Evolutionary conservation across 2,797 vertebrate genomes (phyloP).

Genomic region (Falco novaeseelandiae): DNA sequence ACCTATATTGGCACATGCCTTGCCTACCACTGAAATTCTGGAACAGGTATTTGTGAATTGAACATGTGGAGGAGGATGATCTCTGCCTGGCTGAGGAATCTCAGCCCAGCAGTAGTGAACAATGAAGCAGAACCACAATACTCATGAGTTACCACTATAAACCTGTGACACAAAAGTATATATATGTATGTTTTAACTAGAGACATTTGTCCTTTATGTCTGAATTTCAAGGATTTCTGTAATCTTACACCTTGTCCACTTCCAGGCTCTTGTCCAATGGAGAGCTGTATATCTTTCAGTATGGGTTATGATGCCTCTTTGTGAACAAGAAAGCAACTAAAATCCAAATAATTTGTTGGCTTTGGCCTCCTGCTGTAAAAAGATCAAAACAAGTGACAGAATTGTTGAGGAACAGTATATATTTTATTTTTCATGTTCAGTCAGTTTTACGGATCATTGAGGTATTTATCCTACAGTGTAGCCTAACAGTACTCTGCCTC

Average conservation of each 20-base stretch:
- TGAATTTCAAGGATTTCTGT: not conserved
- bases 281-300: not conserved
- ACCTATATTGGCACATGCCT: not conserved
- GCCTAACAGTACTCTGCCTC: not conserved
- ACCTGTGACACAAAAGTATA: not conserved
- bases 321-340: not conserved
- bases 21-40: not conserved
- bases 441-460: not conserved
- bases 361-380: not conserved
- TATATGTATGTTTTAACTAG: not conserved
- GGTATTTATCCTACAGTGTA: not conserved
- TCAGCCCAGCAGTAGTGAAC: not conserved
- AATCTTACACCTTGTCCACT: not conserved
- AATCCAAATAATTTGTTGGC: not conserved
- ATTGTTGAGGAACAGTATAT: not conserved
- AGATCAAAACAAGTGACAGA: not conserved
- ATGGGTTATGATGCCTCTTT: not conserved
- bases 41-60: not conserved
- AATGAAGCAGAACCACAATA: not conserved
- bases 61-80: not conserved
- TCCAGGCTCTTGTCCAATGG: not conserved
- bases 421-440: not conserved
- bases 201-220: not conserved
- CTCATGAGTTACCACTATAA: not conserved
- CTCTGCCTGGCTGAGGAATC: not conserved